These are phyloP conservation scores for Caenorhabditis briggsae DNA, from an alignment of 1,140 invertebrate genomes.

Conservation along the genomic window DNA sequence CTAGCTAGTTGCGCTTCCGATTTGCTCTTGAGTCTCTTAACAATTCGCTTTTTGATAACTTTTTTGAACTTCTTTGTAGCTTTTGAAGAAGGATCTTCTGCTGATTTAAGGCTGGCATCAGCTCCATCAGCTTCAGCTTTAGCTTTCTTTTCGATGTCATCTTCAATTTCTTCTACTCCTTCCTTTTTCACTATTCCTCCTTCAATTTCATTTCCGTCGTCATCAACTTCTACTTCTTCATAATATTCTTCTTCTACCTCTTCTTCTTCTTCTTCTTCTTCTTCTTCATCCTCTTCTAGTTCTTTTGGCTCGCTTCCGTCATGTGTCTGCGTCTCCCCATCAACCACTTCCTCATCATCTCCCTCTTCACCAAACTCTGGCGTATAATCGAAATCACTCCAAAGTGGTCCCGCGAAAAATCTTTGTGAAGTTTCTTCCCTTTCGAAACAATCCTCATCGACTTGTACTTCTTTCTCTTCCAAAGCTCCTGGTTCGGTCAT, in stretches of 20 bases:
- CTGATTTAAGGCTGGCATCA: no score
- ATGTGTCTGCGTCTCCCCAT: constrained; percentile 41
- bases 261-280: constrained; percentile 46
- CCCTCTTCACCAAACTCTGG: constrained; percentile 6
- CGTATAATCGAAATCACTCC: constrained; percentile 59
- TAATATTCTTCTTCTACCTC: neutral
- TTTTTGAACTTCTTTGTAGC: no score
- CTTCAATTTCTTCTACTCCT: neutral
- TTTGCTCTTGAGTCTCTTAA: neutral
- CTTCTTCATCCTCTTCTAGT: constrained; percentile 8
- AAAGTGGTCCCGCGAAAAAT: constrained; percentile 17
- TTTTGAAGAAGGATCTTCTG: no score
- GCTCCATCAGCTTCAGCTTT: no score
- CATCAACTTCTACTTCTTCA: neutral
- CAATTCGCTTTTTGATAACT: neutral
- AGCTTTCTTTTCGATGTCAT: neutral
- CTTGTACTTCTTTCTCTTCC: constrained; percentile 51
- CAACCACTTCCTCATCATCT: constrained; percentile 21
- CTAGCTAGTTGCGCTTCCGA: neutral
- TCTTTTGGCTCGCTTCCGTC: constrained; percentile 5
- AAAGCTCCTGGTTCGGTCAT: constrained; percentile 38
- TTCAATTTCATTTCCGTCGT: no score
- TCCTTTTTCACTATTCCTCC: neutral
- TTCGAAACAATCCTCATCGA: constrained; percentile 43
- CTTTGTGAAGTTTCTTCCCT: constrained; percentile 24